Evolutionary conservation across 2,888 invertebrate genomes (phyloP).

Genomic region (Caenorhabditis drosophilae): DNA sequence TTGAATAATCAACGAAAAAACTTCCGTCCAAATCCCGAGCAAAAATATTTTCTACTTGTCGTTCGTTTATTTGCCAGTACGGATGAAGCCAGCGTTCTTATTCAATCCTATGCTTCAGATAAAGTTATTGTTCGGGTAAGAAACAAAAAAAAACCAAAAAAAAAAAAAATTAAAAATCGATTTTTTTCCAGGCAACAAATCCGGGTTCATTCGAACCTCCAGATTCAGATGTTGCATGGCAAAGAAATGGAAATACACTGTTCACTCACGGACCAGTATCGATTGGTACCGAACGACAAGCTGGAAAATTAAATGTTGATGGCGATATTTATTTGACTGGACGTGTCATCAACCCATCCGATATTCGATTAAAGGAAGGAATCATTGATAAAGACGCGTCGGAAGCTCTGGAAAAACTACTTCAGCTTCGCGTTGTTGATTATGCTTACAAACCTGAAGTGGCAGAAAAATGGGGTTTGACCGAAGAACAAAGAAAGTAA

Average conservation of each 20-base stretch:
- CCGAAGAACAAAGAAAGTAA: constrained; percentile 76
- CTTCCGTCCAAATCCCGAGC: constrained; percentile 97
- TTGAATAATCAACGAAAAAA: constrained; percentile 99
- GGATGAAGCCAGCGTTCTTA: constrained; percentile 57
- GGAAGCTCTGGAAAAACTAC: constrained; percentile 87
- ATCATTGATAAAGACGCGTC: constrained; percentile 85
- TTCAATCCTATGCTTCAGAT: constrained; percentile 85
- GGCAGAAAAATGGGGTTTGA: constrained; percentile 83
- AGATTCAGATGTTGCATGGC: constrained; percentile 91
- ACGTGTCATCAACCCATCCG: constrained; percentile 85
- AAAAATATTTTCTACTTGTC: constrained; percentile 74
- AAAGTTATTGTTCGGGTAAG: constrained; percentile 92
- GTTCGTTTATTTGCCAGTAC: constrained; percentile 77
- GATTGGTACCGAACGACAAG: constrained; percentile 92
- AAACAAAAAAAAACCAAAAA: background rate
- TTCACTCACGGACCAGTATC: constrained; percentile 88
- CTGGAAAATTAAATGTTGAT: constrained; percentile 86
- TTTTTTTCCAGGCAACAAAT: constrained; percentile 83
- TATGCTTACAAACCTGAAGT: constrained; percentile 79
- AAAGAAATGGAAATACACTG: constrained; percentile 85
- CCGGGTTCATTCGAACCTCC: constrained; percentile 94
- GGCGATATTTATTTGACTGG: constrained; percentile 92
- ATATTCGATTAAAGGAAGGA: constrained; percentile 88
- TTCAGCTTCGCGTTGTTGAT: constrained; percentile 86
- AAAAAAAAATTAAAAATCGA: background rate